A percentile compares a stretch with the other conserved stretches of the same genome.
These are phyloP conservation scores for Sinocyclocheilus grahami DNA, from an alignment of 2,113 vertebrate genomes.

Conservation along the genomic window DNA sequence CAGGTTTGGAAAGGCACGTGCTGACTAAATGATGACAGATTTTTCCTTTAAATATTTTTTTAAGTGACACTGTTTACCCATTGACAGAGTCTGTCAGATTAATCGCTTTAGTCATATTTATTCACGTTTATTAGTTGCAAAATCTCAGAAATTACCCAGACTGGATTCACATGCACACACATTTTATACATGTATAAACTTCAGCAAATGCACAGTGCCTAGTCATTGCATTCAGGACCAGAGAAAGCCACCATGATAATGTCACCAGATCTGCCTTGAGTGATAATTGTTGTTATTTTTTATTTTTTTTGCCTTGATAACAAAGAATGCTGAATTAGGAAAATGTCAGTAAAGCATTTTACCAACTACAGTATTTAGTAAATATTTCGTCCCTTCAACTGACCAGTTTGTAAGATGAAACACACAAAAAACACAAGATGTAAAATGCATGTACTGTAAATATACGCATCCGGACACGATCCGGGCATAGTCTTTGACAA, in stretches of 20 bases:
- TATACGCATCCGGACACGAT: too few relatives aligned
- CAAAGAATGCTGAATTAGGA: not conserved
- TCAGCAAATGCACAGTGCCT: not conserved
- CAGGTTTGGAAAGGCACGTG: not conserved
- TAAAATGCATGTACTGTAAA: too few relatives aligned
- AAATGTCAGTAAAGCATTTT: not conserved
- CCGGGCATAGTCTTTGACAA: too few relatives aligned
- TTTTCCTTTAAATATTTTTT: not conserved
- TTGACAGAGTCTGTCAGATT: not conserved
- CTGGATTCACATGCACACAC: not conserved
- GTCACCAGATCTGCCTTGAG: not conserved
- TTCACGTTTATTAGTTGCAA: not conserved
- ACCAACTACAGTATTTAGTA: not conserved
- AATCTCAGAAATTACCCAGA: not conserved
- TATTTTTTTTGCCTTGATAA: too few relatives aligned
- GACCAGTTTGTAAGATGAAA: too few relatives aligned
- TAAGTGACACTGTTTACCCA: not conserved
- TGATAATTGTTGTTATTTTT: too few relatives aligned
- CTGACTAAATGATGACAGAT: conserved; percentile 9
- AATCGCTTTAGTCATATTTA: not conserved
- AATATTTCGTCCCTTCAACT: not conserved
- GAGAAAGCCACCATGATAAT: not conserved
- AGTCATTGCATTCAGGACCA: not conserved
- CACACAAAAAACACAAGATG: too few relatives aligned
- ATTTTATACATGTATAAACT: not conserved